These are phyloP conservation scores for Carterocephalus palaemon DNA, from an alignment of 2,888 invertebrate genomes.

Conservation along the genomic window DNA sequence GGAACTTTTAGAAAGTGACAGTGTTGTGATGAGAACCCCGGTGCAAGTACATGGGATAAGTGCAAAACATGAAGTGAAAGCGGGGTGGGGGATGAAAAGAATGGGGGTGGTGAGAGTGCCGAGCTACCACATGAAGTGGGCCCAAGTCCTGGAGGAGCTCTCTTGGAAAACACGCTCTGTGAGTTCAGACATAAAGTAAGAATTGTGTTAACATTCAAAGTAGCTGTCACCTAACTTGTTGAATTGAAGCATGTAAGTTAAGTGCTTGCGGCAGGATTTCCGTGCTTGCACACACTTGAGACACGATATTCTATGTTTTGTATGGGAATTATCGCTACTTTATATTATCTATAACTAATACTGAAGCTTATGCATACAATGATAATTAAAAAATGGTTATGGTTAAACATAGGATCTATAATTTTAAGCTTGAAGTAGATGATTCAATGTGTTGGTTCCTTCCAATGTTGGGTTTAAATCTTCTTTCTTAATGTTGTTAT, in stretches of 20 bases:
- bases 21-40: slow-evolving; percentile 33
- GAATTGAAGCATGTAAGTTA: slow-evolving; percentile 20
- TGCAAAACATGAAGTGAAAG: slow-evolving; percentile 25
- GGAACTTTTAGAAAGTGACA: slow-evolving; percentile 38
- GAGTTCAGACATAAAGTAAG: slow-evolving; percentile 37
- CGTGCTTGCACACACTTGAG: neutral
- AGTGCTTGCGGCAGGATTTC: slow-evolving; percentile 12
- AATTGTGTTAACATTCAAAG: slow-evolving; percentile 10
- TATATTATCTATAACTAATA: neutral
- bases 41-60: slow-evolving; percentile 9
- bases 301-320: slow-evolving; percentile 1
- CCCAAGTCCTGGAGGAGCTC: slow-evolving; percentile 61
- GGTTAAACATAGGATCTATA: too few relatives aligned
- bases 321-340: neutral
- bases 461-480: too few relatives aligned
- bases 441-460: too few relatives aligned
- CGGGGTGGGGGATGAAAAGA: slow-evolving; percentile 25
- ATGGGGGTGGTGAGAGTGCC: slow-evolving; percentile 31
- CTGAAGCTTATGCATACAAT: too few relatives aligned
- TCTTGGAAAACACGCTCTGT: slow-evolving; percentile 53
- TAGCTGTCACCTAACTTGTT: slow-evolving; percentile 8
- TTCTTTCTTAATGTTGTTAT: too few relatives aligned
- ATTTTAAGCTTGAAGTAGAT: too few relatives aligned
- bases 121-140: slow-evolving; percentile 56
- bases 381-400: too few relatives aligned